These are phyloP conservation scores for Syngnathus rostellatus DNA, from an alignment of 2,797 vertebrate genomes.

Conservation along the genomic window DNA sequence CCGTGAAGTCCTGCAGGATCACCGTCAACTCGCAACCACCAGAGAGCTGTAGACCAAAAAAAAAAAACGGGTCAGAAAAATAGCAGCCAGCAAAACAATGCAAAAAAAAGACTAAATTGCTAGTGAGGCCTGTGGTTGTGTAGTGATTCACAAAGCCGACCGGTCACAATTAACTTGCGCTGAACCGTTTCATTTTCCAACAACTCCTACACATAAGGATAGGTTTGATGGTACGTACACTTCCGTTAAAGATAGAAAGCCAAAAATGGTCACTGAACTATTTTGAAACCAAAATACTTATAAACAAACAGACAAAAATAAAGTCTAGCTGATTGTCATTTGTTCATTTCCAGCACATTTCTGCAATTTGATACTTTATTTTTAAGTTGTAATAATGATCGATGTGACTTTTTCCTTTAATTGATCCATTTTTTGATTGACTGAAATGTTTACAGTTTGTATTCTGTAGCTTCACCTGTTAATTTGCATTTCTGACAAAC, in stretches of 20 bases:
- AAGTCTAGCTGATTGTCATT: no score
- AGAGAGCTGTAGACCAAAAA: constrained; percentile 74
- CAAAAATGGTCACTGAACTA: no score
- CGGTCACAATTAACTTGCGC: background rate
- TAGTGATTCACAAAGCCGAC: background rate
- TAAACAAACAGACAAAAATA: no score
- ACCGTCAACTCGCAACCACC: constrained; percentile 94
- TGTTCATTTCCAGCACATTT: no score
- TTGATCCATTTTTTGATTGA: background rate
- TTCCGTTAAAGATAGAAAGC: no score
- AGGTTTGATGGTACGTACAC: no score
- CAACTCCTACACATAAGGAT: no score
- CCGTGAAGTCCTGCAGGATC: constrained; percentile 91
- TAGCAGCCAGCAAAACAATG: background rate
- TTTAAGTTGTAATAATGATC: no score
- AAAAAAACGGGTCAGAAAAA: constrained; percentile 3
- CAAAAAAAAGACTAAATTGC: background rate
- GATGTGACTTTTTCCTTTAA: no score
- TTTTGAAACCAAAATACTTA: no score
- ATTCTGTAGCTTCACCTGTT: background rate
- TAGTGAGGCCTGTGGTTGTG: background rate
- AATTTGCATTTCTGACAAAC: background rate
- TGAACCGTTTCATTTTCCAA: no score
- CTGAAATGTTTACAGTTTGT: background rate
- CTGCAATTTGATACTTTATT: no score